Conservation (phyloP, 2,888 invertebrate genomes). For the Loripinus fragilis region DNA sequence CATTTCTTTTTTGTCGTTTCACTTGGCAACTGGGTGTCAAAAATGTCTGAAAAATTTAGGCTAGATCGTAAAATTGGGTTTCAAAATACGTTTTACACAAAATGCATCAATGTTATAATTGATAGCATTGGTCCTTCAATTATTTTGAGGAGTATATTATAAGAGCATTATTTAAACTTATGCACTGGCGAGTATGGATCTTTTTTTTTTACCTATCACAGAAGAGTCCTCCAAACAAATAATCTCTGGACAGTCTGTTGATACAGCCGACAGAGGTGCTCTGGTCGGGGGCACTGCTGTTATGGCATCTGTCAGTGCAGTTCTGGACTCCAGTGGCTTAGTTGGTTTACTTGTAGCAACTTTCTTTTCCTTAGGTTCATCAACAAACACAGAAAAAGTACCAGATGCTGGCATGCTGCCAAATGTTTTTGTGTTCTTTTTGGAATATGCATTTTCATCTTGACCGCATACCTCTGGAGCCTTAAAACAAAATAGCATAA, state of each 20-base stretch:
- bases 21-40: too few relatives aligned
- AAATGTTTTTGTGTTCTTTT: slow-evolving; percentile 60
- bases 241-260: slow-evolving; percentile 50
- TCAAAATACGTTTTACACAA: too few relatives aligned
- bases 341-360: slow-evolving; percentile 35
- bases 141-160: too few relatives aligned
- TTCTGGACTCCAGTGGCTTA: slow-evolving; percentile 36
- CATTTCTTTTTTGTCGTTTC: too few relatives aligned
- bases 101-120: too few relatives aligned
- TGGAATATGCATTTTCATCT: slow-evolving; percentile 69
- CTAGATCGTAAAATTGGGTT: too few relatives aligned
- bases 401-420: slow-evolving; percentile 51
- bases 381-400: slow-evolving; percentile 71
- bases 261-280: slow-evolving; percentile 37
- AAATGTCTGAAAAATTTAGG: too few relatives aligned
- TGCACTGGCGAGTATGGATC: too few relatives aligned
- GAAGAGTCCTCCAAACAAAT: slow-evolving; percentile 47
- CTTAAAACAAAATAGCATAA: neutral
- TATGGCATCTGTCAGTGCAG: slow-evolving; percentile 46
- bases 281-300: slow-evolving; percentile 54
- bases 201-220: slow-evolving; percentile 25
- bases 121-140: too few relatives aligned
- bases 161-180: too few relatives aligned
- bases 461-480: slow-evolving; percentile 33
- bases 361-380: slow-evolving; percentile 43